These are phyloP conservation scores for Saccostrea echinata DNA, from an alignment of 1,140 invertebrate genomes.

Conservation along the genomic window DNA sequence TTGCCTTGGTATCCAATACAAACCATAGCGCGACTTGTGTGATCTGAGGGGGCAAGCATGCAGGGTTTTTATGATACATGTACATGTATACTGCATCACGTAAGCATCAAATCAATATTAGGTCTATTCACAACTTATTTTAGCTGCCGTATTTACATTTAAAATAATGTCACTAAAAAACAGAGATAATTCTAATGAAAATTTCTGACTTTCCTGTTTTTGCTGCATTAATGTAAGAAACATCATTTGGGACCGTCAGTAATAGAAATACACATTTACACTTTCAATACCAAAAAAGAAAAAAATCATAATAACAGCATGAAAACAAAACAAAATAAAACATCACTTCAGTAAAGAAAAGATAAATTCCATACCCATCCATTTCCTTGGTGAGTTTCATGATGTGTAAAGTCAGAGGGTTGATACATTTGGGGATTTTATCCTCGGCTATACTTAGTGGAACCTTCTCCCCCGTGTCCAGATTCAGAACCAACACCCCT, in stretches of 20 bases:
- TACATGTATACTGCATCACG: not conserved
- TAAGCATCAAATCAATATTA: not conserved
- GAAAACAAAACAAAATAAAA: not conserved
- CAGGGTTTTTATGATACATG: not conserved
- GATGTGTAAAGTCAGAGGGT: slow-evolving; percentile 95
- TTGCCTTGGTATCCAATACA: slow-evolving; percentile 23
- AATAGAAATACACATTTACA: not conserved
- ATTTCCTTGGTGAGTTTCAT: slow-evolving; percentile 90
- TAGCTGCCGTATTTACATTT: no score
- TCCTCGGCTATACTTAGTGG: slow-evolving; percentile 94
- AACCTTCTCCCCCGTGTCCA: slow-evolving; percentile 95
- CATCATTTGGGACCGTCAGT: not conserved
- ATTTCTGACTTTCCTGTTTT: not conserved
- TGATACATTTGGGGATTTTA: slow-evolving; percentile 93
- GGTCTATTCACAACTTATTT: no score
- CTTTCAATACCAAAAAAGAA: not conserved
- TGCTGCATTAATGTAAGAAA: not conserved
- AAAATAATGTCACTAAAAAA: no score
- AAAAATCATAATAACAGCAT: no score
- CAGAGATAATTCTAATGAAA: no score
- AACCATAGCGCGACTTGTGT: not conserved
- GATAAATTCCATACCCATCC: slow-evolving; percentile 58
- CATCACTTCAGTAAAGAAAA: no score
- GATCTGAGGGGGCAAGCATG: slow-evolving; percentile 1
- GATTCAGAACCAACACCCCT: slow-evolving; percentile 94